These are phyloP conservation scores for Fragum sueziense DNA, from an alignment of 2,888 invertebrate species.

Conservation along the genomic window DNA sequence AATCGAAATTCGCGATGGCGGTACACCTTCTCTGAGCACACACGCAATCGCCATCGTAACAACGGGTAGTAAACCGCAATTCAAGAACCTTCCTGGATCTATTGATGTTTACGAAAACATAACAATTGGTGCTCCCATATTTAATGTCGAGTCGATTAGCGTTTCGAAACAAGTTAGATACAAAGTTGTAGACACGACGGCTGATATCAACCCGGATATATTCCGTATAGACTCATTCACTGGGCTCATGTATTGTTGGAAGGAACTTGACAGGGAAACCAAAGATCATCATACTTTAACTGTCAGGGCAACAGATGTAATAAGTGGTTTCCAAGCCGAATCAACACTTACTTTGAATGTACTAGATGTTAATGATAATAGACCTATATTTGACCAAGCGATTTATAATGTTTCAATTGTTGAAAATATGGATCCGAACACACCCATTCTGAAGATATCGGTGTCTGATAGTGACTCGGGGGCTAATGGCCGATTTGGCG, in stretches of 20 bases:
- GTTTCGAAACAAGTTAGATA: constrained; percentile 26
- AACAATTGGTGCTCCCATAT: constrained; percentile 43
- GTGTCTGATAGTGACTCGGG: constrained; percentile 64
- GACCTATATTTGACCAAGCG: constrained; percentile 57
- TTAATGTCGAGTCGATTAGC: constrained; percentile 27
- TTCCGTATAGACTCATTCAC: constrained; percentile 50
- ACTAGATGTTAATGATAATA: constrained; percentile 68
- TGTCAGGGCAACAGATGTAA: constrained; percentile 48
- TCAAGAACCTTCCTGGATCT: constrained; percentile 46
- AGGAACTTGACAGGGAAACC: constrained; percentile 63
- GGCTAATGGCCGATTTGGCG: constrained; percentile 54
- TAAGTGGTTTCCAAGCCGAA: constrained; percentile 52
- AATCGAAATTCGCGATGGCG: constrained; percentile 54
- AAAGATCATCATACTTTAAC: constrained; percentile 41
- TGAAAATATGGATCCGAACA: constrained; percentile 44
- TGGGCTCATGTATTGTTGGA: constrained; percentile 56
- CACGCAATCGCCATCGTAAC: constrained; percentile 29
- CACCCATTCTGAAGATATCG: constrained; percentile 33
- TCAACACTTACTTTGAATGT: constrained; percentile 54
- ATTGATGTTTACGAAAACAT: constrained; percentile 37
- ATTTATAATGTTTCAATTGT: constrained; percentile 54
- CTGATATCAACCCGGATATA: neutral
- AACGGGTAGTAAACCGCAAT: constrained; percentile 38
- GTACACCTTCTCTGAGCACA: constrained; percentile 42
- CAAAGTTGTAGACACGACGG: constrained; percentile 9